Conservation (phyloP, 2,113 vertebrate genomes). For the Engraulis encrasicolus region DNA sequence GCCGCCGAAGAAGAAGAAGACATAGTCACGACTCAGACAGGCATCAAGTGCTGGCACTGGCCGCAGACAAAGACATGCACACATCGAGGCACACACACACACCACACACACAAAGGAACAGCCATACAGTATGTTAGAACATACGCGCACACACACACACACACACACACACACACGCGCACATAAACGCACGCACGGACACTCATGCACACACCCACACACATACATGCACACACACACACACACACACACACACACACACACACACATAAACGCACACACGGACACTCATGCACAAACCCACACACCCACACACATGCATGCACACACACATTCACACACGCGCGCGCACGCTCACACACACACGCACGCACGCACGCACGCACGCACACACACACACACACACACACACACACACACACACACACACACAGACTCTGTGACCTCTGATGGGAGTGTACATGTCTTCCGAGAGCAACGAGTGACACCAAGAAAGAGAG, state of each 20-base stretch:
- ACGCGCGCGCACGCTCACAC: too few relatives aligned
- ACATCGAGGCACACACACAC: neutral
- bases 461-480: too few relatives aligned
- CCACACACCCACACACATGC: too few relatives aligned
- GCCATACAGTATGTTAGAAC: too few relatives aligned
- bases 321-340: too few relatives aligned
- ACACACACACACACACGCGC: neutral
- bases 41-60: neutral
- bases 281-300: too few relatives aligned
- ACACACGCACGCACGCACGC: too few relatives aligned
- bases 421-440: conserved; percentile 62
- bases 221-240: neutral
- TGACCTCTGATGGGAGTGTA: too few relatives aligned
- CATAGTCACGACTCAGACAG: neutral
- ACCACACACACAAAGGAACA: neutral
- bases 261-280: too few relatives aligned
- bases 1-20: too few relatives aligned
- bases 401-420: neutral
- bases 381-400: neutral
- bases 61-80: neutral
- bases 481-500: neutral
- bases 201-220: neutral
- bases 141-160: neutral
- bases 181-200: neutral
- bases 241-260: neutral